Evolutionary conservation across 1,140 invertebrate genomes (phyloP).

Genomic region (Steinernema khuongi): DNA sequence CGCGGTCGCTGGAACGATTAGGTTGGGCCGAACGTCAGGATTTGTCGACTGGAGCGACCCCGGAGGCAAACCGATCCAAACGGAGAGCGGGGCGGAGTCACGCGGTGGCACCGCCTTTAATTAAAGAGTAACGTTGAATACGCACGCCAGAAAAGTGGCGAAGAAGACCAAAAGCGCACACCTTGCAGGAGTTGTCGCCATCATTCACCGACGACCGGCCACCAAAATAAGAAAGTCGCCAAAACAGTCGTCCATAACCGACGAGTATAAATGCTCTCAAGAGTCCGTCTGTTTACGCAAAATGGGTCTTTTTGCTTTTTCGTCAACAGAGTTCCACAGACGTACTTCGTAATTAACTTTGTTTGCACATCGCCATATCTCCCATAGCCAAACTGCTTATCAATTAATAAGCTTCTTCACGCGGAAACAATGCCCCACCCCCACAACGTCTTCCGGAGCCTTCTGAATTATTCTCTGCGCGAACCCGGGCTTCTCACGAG

Average conservation of each 20-base stretch:
- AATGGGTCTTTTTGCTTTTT: neutral
- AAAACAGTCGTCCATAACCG: too few relatives aligned
- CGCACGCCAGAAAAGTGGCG: neutral
- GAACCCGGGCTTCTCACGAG: too few relatives aligned
- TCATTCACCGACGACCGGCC: neutral
- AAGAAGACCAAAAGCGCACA: neutral
- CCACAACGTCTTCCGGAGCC: neutral
- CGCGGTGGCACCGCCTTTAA: conserved; percentile 16
- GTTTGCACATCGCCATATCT: neutral
- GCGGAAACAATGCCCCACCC: neutral
- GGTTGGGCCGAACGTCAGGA: neutral
- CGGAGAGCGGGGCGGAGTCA: neutral
- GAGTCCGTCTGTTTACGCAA: neutral
- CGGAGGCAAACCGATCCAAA: neutral
- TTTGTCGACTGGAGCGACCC: neutral
- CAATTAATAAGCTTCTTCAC: neutral
- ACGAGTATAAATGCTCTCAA: neutral
- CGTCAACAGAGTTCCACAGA: neutral
- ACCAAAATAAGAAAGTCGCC: neutral
- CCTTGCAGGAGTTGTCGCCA: neutral
- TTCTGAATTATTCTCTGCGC: neutral
- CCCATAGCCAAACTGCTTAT: neutral
- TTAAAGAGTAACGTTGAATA: neutral
- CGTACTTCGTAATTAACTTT: neutral
- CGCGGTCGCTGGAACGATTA: neutral